Evolutionary conservation across 1,140 invertebrate species (phyloP), one percentile per base, ranked within the genome.

Genomic region (Atta cephalotes): DNA sequence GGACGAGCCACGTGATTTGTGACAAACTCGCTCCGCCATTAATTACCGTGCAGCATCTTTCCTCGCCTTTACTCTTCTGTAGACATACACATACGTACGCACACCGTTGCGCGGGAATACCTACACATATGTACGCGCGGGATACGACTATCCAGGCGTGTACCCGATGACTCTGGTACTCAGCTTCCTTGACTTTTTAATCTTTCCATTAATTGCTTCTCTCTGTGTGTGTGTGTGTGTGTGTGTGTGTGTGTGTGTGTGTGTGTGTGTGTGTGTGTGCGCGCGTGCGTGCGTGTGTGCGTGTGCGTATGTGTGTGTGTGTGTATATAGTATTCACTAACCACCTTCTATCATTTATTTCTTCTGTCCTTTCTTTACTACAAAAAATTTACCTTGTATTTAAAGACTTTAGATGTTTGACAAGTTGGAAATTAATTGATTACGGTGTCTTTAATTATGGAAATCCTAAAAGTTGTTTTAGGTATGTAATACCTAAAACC

Each of bases 31-130:
- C 90, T 87, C 88, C 90, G 79, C 92, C 93, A 94, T 94, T 94
- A 94, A 94, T 94, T 94, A 94, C 89, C 77, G 72, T 71, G 88
- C 93, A 94, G 92, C 94, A 94, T 94, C 94, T 94, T 94, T 94
- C 93, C 93, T 94, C 94, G 94, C 92, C 92, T 91, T 92, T 89
- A 85, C 88, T 86, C 88, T 90, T 65, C 76, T 35, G 85, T 71
- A 25, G 68, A 68, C 76, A 74, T 66, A 65, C 7, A 2, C n/a
- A 25, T 28, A 65, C 68, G 18, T 6, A 58, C 14, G 39, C 56
- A 49, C 14, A 35, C 18, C 18, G 39, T 49, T 0, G n/a, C 49
- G 25, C 25, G 25, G 25, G 25, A 25, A 25, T 25, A 25, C 25
- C 0, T 25, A 25, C 25, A 25, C 25, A 25, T 25, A 25, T 25